Conservation (phyloP, 92 coral and sea anemone genomes). For the Scolanthus callimorphus region DNA sequence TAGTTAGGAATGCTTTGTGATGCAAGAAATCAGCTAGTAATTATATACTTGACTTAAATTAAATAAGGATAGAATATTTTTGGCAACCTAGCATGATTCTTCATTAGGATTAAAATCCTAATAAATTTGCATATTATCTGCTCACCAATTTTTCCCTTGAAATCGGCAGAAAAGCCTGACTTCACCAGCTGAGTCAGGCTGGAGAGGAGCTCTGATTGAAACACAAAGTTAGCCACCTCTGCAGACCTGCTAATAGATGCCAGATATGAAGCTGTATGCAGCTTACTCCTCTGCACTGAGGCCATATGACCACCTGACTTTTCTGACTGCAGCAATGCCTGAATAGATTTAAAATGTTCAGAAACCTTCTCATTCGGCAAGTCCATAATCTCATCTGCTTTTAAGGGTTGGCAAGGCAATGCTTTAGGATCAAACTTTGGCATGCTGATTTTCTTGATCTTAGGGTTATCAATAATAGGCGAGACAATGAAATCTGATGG, state of each 20-base stretch:
- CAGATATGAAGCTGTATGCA: constrained; percentile 80
- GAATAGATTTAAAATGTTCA: constrained; percentile 63
- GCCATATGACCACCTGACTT: constrained; percentile 59
- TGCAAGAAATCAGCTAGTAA: no score
- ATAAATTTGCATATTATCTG: no score
- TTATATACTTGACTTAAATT: no score
- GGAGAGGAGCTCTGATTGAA: constrained; percentile 76
- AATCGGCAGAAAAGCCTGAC: constrained; percentile 87
- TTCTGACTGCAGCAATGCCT: constrained; percentile 45
- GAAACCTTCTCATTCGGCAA: constrained; percentile 52
- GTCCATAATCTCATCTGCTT: constrained; percentile 76
- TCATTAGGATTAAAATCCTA: no score
- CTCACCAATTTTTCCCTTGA: constrained; percentile 93
- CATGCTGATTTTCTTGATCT: constrained; percentile 65
- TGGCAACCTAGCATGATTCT: no score
- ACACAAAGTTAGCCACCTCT: constrained; percentile 78
- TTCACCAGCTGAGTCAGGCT: constrained; percentile 69
- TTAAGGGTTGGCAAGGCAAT: constrained; percentile 72
- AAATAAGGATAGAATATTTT: no score
- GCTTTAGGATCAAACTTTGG: constrained; percentile 94
- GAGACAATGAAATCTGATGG: constrained; percentile 83
- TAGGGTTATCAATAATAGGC: constrained; percentile 93
- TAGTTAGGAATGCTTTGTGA: no score
- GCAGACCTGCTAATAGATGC: constrained; percentile 79
- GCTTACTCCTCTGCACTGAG: constrained; percentile 74